phyloP scores from a whole-genome alignment of 2,113 vertebrate genomes.

The Stigmatopora argus region DNA sequence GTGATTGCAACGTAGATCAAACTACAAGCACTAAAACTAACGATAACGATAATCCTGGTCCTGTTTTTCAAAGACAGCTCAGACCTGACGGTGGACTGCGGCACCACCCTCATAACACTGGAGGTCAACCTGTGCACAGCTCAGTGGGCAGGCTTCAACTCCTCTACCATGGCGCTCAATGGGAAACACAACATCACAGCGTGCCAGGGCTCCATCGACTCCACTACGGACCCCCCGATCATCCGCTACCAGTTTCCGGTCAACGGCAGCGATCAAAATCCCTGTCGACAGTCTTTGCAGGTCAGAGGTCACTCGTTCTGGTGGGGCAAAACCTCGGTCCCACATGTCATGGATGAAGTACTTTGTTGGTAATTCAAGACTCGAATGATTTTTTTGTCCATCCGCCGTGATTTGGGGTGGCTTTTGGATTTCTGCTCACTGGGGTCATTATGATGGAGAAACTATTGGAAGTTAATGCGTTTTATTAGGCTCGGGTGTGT shows the following conservation, averaged over 20 bases:
- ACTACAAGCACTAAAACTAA: background rate
- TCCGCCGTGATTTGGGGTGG: no score
- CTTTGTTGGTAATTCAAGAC: no score
- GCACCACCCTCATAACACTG: conserved; percentile 59
- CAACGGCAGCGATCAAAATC: conserved; percentile 63
- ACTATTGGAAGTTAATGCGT: no score
- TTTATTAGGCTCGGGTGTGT: no score
- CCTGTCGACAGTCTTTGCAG: conserved; percentile 68
- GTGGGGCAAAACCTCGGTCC: background rate
- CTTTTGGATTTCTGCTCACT: no score
- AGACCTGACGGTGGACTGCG: conserved; percentile 67
- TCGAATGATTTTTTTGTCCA: no score
- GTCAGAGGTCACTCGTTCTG: conserved; percentile 30
- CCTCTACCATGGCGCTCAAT: conserved; percentile 62
- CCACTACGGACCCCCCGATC: conserved; percentile 57
- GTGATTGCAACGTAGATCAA: background rate
- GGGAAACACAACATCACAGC: conserved; percentile 55
- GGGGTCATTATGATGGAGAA: no score
- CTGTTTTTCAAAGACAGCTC: conserved; percentile 53
- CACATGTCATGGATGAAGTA: no score
- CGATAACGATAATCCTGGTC: background rate
- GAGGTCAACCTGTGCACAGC: conserved; percentile 73
- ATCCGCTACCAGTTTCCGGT: conserved; percentile 66
- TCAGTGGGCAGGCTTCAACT: conserved; percentile 68
- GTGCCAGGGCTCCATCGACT: conserved; percentile 62